These are phyloP conservation scores for Talpa occidentalis DNA, from an alignment of 2,113 vertebrate species.

Conservation along the genomic window DNA sequence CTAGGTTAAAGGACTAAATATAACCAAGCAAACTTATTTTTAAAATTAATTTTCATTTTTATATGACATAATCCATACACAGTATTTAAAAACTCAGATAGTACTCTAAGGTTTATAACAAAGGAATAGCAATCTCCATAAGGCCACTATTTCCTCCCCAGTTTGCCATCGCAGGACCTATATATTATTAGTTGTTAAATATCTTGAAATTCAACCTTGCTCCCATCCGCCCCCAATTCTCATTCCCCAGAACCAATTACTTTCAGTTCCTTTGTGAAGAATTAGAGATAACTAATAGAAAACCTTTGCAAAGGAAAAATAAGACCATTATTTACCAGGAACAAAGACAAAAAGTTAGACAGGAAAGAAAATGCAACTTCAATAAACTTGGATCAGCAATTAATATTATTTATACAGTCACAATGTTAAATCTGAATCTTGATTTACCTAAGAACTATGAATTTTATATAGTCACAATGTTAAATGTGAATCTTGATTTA, in stretches of 20 bases:
- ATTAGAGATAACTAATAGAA: neutral
- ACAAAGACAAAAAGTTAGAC: neutral
- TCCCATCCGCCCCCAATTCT: neutral
- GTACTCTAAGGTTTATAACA: neutral
- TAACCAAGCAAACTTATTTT: neutral
- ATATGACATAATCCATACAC: neutral
- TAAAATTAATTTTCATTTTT: constrained; percentile 22
- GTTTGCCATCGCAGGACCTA: neutral
- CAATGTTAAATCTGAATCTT: neutral
- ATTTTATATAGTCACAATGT: no score
- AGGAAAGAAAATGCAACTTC: neutral
- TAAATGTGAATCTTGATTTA: no score
- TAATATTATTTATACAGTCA: neutral
- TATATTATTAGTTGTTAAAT: neutral
- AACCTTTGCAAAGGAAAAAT: neutral
- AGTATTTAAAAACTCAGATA: neutral
- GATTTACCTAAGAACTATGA: neutral
- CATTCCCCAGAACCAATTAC: constrained; percentile 5
- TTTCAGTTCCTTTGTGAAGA: neutral
- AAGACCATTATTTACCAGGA: neutral
- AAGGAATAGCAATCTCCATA: neutral
- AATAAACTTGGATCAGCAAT: neutral
- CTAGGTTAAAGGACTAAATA: neutral
- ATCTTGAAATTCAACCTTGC: neutral
- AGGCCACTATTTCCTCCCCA: neutral